Conservation (phyloP, 2,797 vertebrate genomes). For the Channa striata region DNA sequence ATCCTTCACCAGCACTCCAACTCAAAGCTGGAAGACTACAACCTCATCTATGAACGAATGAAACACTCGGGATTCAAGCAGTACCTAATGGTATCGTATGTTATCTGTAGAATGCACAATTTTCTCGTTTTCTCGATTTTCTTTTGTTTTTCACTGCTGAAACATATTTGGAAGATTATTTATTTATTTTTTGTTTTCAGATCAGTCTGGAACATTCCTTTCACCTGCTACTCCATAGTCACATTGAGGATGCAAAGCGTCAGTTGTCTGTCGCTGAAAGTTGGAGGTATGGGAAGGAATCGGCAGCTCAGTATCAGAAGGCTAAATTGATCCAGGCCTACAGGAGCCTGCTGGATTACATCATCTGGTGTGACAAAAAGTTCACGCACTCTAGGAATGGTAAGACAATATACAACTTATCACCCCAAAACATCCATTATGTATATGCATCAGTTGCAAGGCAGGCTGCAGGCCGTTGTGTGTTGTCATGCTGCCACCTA, state of each 20-base stretch:
- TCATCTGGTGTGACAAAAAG: constrained; percentile 88
- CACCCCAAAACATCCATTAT: constrained; percentile 44
- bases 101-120: neutral
- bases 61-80: constrained; percentile 88
- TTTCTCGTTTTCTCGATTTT: neutral
- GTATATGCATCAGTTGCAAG: constrained; percentile 6
- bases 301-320: constrained; percentile 75
- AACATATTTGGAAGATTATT: neutral
- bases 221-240: constrained; percentile 87
- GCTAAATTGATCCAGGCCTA: constrained; percentile 89
- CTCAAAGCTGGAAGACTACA: constrained; percentile 85
- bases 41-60: constrained; percentile 88
- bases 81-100: constrained; percentile 86
- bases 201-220: constrained; percentile 91
- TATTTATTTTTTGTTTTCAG: constrained; percentile 72
- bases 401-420: constrained; percentile 68
- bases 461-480: neutral
- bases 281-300: constrained; percentile 89
- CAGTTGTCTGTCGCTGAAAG: constrained; percentile 86
- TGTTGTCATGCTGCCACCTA: constrained; percentile 58
- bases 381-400: constrained; percentile 62
- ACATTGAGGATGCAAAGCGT: constrained; percentile 85
- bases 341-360: constrained; percentile 89
- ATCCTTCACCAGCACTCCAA: constrained; percentile 89
- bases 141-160: neutral